These are phyloP conservation scores for Cygnus atratus DNA, from an alignment of 2,113 vertebrate genomes.

Conservation along the genomic window DNA sequence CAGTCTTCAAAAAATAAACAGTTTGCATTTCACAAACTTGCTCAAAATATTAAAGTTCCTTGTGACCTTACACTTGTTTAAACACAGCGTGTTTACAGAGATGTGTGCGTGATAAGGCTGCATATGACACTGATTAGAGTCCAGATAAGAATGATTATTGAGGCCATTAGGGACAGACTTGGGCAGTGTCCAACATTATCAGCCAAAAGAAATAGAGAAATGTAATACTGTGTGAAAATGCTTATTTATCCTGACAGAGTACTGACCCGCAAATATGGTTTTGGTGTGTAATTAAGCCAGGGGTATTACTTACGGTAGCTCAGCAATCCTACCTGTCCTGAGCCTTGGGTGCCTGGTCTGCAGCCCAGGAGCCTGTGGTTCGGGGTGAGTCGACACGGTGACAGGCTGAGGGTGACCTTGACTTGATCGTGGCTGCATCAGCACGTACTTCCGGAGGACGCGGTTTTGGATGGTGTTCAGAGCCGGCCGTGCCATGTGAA, in stretches of 20 bases:
- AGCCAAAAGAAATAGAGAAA: constrained; percentile 50
- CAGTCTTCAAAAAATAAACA: background rate
- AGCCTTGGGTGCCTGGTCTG: background rate
- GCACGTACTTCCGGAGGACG: fast-evolving
- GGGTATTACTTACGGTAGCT: constrained; percentile 27
- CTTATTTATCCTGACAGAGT: constrained; percentile 61
- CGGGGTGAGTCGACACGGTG: background rate
- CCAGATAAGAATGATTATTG: constrained; percentile 62
- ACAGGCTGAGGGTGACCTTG: constrained; percentile 39
- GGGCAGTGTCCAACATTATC: constrained; percentile 53
- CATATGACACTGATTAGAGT: constrained; percentile 46
- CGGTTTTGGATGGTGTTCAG: background rate
- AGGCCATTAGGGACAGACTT: constrained; percentile 37
- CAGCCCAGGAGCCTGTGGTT: background rate
- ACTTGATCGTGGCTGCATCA: fast-evolving
- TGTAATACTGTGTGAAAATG: constrained; percentile 44
- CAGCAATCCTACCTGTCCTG: background rate
- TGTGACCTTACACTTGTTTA: constrained; percentile 55
- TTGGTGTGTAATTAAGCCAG: background rate
- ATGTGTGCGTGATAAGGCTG: constrained; percentile 61
- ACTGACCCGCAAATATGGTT: constrained; percentile 23
- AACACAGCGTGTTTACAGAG: constrained; percentile 46
- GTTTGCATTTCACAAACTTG: background rate
- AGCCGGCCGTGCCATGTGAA: background rate
- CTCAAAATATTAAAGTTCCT: constrained; percentile 39